Conservation (phyloP, 2,888 invertebrate species). For the Gastracanthus pulcherrimus region DNA sequence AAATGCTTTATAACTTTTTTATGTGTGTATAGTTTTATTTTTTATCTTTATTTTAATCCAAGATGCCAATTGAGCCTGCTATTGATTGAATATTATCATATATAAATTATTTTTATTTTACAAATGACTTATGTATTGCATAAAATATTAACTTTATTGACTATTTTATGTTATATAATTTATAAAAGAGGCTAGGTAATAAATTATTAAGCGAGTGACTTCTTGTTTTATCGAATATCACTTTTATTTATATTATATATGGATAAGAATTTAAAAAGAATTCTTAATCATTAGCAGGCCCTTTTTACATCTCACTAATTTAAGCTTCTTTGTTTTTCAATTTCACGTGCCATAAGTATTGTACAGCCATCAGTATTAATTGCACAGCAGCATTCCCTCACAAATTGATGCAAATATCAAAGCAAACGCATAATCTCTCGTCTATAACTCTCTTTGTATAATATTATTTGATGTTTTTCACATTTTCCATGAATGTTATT, state of each 20-base stretch:
- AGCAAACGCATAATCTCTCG: not conserved
- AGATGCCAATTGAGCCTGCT: not conserved
- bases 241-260: not conserved
- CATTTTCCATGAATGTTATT: not conserved
- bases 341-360: slow-evolving; percentile 47
- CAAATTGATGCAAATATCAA: slow-evolving; percentile 34
- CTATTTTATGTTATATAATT: no score
- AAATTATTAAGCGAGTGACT: no score
- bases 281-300: not conserved
- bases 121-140: no score
- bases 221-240: slow-evolving; percentile 1
- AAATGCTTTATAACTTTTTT: not conserved
- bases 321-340: slow-evolving; percentile 32
- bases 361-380: slow-evolving; percentile 57
- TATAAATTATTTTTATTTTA: not conserved
- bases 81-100: slow-evolving; percentile 1
- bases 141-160: no score
- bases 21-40: slow-evolving; percentile 2
- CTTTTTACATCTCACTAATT: not conserved
- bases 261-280: not conserved
- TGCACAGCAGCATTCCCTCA: slow-evolving; percentile 30
- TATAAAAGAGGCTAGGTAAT: no score
- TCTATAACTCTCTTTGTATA: slow-evolving; percentile 24
- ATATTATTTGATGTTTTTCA: slow-evolving; percentile 28
- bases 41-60: not conserved